phyloP scores from a whole-genome alignment of 2,888 invertebrate species.

The Clitarchus hookeri region DNA sequence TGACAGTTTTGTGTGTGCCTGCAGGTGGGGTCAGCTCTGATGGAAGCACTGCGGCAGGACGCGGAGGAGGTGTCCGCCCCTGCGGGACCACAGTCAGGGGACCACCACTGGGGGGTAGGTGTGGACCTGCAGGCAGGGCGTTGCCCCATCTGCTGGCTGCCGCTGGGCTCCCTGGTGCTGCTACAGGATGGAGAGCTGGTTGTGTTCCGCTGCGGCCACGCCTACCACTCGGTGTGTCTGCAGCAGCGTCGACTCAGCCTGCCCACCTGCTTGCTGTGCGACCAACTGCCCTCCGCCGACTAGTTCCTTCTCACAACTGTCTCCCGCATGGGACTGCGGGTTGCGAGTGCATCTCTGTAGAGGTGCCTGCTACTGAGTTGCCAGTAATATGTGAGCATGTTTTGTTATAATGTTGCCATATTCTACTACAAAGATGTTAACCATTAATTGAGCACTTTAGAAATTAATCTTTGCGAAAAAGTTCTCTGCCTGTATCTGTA shows the following conservation, averaged over 20 bases:
- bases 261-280: not conserved
- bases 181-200: constrained; percentile 65
- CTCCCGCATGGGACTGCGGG: no score
- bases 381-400: no score
- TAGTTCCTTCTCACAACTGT: not conserved
- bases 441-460: no score
- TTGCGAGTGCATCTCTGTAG: no score
- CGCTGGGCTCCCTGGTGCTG: constrained; percentile 62
- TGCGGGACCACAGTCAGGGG: not conserved
- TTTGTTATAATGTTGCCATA: no score
- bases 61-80: not conserved
- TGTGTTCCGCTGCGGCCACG: constrained; percentile 66
- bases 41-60: not conserved
- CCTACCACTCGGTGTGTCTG: constrained; percentile 65
- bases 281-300: not conserved
- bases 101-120: constrained; percentile 59
- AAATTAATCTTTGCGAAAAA: no score
- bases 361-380: no score
- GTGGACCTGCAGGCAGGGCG: constrained; percentile 47
- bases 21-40: constrained; percentile 22
- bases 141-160: constrained; percentile 61
- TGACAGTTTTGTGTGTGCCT: no score
- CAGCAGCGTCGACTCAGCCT: not conserved
- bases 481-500: no score
- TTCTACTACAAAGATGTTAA: no score